Evolutionary conservation across 2,888 invertebrate genomes (phyloP).

Genomic region (Galerucella calmariensis): DNA sequence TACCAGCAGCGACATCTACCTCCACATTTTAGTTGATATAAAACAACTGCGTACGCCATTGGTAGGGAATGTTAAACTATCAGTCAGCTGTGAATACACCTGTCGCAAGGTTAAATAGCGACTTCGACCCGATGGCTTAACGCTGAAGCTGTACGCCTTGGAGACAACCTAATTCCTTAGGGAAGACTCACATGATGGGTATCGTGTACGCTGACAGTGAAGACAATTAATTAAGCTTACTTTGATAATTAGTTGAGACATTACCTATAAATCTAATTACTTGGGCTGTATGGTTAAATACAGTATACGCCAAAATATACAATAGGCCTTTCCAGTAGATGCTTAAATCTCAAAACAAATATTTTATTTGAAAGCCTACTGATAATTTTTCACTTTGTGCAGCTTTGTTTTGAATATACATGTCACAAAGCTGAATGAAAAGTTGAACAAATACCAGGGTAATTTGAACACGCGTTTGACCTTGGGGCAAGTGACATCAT

Average conservation of each 20-base stretch:
- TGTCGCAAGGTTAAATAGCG: constrained; percentile 48
- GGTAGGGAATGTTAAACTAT: constrained; percentile 47
- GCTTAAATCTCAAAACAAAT: no score
- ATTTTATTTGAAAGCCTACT: no score
- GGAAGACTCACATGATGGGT: constrained; percentile 34
- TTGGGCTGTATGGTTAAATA: background rate
- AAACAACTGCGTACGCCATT: background rate
- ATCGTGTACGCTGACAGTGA: constrained; percentile 15
- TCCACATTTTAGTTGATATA: background rate
- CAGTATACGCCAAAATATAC: background rate
- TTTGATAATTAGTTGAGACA: background rate
- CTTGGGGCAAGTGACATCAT: no score
- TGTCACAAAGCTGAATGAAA: no score
- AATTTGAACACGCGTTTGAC: no score
- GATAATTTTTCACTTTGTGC: no score
- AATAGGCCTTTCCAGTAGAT: no score
- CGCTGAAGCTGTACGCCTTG: background rate
- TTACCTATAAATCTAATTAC: background rate
- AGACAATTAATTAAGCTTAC: background rate
- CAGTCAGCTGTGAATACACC: constrained; percentile 52
- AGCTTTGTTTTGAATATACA: no score
- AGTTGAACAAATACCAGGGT: no score
- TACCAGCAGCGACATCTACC: no score
- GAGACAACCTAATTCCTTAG: constrained; percentile 20
- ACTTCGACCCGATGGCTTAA: constrained; percentile 14